Base-by-base conservation (phyloP, 35 echinoderm and acorn worm genomes). In the Lytechinus pictus region DNA sequence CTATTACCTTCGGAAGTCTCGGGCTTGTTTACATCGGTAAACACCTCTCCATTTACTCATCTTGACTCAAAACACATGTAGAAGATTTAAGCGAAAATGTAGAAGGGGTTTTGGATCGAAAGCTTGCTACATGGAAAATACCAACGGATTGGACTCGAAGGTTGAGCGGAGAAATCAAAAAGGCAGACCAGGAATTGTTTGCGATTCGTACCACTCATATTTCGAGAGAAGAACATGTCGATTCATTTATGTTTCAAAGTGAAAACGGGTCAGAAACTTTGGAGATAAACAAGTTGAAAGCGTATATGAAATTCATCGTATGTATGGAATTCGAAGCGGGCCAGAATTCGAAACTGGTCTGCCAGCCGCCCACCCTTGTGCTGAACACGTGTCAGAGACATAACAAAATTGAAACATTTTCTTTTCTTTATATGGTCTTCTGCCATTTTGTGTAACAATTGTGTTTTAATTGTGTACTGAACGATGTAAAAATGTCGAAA, bases 1-100 rank as follows among this genome's bases (percentile, higher is more conserved):
- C 14, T 24, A 16, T 79, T 79, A 6, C 19, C 66, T 79, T 79
- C 66, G 2, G 66, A 79, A n/a, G 66, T 79, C 66, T 79, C 8
- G 66, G 88, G 9, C 88, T 44, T 90, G 88, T 90, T 90, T 90
- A 90, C 88, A 90, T 54, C 29, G 24, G 88, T 90, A 90, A 90
- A 90, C 88, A 90, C 29, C 1, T 90, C 88, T 90, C 88, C 10
- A 10, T 51, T 90, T 90, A n/a, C 88, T 52, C 16, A n/a, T 19
- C 52, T 90, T 52, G 88, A 90, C 28, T 54, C 10, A 90, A 90
- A 90, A 90, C 88, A 90, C 7, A 54, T 90, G 88, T 54, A 28
- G n/a, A 54, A 90, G 88, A 90, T 90, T 90, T 90, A 54, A 6
- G 24, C 9, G 88, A 52, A 52, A 90, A 90, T 90, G 88, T 10